Percentiles rank a stretch among this genome's conserved stretches.
These are phyloP conservation scores for Epistrophe grossulariae DNA, from an alignment of 2,888 invertebrate genomes.

Conservation along the genomic window DNA sequence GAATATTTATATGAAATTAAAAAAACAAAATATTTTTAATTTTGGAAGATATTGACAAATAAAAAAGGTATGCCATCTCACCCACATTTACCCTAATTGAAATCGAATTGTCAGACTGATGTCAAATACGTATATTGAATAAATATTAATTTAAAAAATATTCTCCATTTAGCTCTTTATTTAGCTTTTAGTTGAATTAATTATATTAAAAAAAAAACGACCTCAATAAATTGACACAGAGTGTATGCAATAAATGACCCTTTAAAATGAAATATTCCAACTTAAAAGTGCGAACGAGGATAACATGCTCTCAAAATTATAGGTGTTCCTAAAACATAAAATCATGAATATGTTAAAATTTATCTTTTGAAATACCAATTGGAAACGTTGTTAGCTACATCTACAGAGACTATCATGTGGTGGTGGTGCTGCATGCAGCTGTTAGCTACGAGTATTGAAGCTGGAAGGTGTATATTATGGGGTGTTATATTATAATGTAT, in stretches of 20 bases:
- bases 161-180: too few relatives aligned
- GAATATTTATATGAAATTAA: too few relatives aligned
- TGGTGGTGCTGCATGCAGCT: not conserved
- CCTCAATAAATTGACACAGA: not conserved
- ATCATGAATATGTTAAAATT: conserved; percentile 21
- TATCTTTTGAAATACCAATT: conserved; percentile 14
- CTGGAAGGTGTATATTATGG: not conserved
- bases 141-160: too few relatives aligned
- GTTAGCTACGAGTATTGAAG: not conserved
- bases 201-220: too few relatives aligned
- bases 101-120: too few relatives aligned
- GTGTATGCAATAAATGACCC: not conserved
- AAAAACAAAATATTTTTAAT: too few relatives aligned
- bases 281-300: not conserved
- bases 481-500: not conserved
- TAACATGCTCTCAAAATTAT: not conserved
- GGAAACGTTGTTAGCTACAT: too few relatives aligned
- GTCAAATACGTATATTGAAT: too few relatives aligned
- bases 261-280: not conserved
- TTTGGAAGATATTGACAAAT: too few relatives aligned
- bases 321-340: not conserved
- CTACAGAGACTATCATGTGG: not conserved
- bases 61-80: too few relatives aligned
- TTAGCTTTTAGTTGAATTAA: too few relatives aligned
- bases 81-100: too few relatives aligned